Evolutionary conservation across 2,113 vertebrate species (phyloP).

Genomic region (Micronycteris hirsuta): DNA sequence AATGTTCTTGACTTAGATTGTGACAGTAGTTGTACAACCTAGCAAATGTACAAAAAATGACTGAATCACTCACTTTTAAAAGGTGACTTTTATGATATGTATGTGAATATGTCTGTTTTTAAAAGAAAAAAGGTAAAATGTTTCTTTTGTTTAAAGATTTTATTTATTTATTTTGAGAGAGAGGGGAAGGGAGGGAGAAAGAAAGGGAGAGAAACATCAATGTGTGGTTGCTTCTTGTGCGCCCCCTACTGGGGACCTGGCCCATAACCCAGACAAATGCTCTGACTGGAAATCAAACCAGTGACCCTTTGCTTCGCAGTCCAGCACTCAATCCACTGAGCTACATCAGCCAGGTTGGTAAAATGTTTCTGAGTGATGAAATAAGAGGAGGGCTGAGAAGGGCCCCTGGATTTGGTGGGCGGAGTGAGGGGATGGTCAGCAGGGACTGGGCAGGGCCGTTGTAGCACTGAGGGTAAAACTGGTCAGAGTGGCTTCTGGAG

Average conservation of each 20-base stretch:
- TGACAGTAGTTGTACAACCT: background rate
- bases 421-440: background rate
- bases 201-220: no score
- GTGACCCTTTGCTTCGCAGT: no score
- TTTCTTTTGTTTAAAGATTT: no score
- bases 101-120: background rate
- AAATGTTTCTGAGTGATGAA: background rate
- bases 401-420: background rate
- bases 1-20: background rate
- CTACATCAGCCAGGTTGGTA: no score
- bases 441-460: fast-evolving
- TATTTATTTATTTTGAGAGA: no score
- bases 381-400: background rate
- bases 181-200: no score
- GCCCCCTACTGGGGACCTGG: no score
- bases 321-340: no score
- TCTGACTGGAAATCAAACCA: no score
- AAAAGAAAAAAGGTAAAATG: background rate
- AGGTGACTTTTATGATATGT: background rate
- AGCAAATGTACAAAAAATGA: background rate
- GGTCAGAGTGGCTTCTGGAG: background rate
- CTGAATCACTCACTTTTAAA: background rate
- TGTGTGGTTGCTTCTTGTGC: no score
- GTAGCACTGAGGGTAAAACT: background rate
- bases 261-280: no score